These are phyloP conservation scores for Ramphastos sulfuratus DNA, from an alignment of 2,113 vertebrate species.

Conservation along the genomic window DNA sequence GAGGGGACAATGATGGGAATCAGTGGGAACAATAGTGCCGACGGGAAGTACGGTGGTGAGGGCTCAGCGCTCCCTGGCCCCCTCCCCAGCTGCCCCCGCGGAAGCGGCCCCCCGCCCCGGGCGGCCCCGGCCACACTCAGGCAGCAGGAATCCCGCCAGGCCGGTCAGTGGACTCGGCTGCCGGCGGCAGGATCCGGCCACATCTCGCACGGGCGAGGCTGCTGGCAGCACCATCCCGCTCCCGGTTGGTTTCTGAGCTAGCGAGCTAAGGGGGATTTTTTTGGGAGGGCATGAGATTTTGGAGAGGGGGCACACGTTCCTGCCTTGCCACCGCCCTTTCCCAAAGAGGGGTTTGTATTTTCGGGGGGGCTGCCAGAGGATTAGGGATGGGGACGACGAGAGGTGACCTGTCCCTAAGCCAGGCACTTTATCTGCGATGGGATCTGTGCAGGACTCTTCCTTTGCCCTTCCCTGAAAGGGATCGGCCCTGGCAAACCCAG, in stretches of 20 bases:
- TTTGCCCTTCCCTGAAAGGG: neutral
- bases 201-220: neutral
- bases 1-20: constrained; percentile 63
- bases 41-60: neutral
- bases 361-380: neutral
- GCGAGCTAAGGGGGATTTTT: neutral
- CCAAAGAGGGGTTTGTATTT: neutral
- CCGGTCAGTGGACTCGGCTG: constrained; percentile 34
- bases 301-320: neutral
- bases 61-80: neutral
- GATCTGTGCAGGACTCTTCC: neutral
- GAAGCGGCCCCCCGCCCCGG: constrained; percentile 12
- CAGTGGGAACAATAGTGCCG: constrained; percentile 1
- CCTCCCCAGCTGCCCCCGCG: neutral
- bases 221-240: neutral
- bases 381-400: neutral
- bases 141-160: constrained; percentile 22
- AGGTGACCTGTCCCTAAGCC: neutral
- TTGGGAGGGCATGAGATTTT: neutral
- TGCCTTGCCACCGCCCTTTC: neutral
- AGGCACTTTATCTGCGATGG: neutral
- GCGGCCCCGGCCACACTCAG: neutral
- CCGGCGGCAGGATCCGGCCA: neutral
- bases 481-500: neutral
- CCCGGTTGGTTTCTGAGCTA: neutral